phyloP scores from a whole-genome alignment of 2,113 vertebrate genomes.

The Sorex araneus region DNA sequence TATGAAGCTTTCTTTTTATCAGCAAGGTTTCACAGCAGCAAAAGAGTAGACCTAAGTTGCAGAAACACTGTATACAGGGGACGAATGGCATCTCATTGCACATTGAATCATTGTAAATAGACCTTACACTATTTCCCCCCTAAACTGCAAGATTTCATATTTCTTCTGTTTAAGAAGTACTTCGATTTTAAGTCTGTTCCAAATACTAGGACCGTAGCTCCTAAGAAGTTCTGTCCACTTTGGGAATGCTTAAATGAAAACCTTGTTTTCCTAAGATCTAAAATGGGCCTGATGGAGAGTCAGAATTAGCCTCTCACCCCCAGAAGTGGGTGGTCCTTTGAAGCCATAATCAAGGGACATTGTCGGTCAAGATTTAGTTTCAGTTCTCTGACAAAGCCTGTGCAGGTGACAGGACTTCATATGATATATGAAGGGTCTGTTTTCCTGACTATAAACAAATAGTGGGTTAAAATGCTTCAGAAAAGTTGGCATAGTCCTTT shows the following conservation, averaged over 20 bases:
- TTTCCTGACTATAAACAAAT: neutral
- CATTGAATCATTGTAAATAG: conserved; percentile 30
- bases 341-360: conserved; percentile 80
- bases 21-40: conserved; percentile 63
- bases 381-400: conserved; percentile 49
- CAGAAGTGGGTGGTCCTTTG: conserved; percentile 87
- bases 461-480: conserved; percentile 18
- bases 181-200: neutral
- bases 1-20: conserved; percentile 81
- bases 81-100: conserved; percentile 77
- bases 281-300: conserved; percentile 72
- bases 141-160: conserved; percentile 21
- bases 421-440: neutral
- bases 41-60: conserved; percentile 75
- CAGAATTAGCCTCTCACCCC: conserved; percentile 72
- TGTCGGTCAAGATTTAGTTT: conserved; percentile 61
- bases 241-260: conserved; percentile 62
- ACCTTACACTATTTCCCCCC: neutral
- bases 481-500: neutral
- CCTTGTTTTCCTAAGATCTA: conserved; percentile 82
- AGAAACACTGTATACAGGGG: conserved; percentile 67
- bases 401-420: conserved; percentile 51
- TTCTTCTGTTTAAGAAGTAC: conserved; percentile 55
- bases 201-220: conserved; percentile 38
- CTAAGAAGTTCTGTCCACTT: conserved; percentile 49